Conservation (phyloP, 2,888 invertebrate species). For the Elmis aenea region DNA sequence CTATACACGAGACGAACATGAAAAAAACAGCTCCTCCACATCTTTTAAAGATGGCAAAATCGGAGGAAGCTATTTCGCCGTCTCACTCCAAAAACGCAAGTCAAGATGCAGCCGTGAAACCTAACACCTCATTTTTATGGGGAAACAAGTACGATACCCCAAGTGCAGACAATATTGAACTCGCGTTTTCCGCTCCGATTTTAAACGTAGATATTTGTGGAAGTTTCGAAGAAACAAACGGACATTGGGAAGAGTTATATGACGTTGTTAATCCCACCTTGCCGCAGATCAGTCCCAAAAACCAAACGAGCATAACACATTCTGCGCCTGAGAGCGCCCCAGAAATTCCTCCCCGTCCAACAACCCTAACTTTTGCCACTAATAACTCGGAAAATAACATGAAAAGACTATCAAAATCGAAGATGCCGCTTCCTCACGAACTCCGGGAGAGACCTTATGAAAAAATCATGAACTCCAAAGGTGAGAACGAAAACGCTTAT, state of each 20-base stretch:
- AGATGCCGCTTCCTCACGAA: slow-evolving; percentile 22
- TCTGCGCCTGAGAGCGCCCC: no score
- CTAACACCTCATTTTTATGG: slow-evolving; percentile 65
- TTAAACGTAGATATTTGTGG: no score
- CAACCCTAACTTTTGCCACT: slow-evolving; percentile 6
- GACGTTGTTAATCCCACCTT: slow-evolving; percentile 28
- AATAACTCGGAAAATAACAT: slow-evolving; percentile 14
- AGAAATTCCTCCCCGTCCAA: slow-evolving; percentile 15
- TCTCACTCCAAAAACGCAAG: slow-evolving; percentile 5
- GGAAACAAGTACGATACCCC: slow-evolving; percentile 43
- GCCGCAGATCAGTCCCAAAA: not conserved
- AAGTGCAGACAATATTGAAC: not conserved
- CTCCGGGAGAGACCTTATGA: slow-evolving; percentile 31
- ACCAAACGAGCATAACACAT: no score
- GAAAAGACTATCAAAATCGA: slow-evolving; percentile 22
- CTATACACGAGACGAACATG: slow-evolving; percentile 35
- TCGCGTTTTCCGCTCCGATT: no score
- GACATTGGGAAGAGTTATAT: slow-evolving; percentile 27
- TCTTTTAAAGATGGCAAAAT: slow-evolving; percentile 22
- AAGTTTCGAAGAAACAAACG: no score
- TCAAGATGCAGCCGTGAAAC: slow-evolving; percentile 42
- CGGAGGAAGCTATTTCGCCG: slow-evolving; percentile 15
- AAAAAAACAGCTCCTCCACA: slow-evolving; percentile 20
- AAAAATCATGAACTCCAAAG: slow-evolving; percentile 22
- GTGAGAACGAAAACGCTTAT: slow-evolving; percentile 16